A percentile compares a stretch with the other conserved stretches of the same genome.
Evolutionary conservation across 2,797 vertebrate genomes (phyloP).

Genomic region (Sebastes jordani): DNA sequence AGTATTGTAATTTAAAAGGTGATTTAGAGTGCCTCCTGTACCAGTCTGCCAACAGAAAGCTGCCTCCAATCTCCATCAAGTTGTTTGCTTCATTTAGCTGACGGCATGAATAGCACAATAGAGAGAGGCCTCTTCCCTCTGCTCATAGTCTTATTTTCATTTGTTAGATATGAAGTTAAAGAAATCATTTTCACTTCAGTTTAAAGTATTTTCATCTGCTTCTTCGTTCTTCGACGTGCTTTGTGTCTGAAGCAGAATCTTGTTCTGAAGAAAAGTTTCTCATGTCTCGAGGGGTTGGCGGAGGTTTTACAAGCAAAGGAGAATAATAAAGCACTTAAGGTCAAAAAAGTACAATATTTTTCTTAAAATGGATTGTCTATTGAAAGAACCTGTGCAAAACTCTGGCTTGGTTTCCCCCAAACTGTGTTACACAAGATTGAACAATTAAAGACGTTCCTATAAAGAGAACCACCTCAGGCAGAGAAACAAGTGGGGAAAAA

Average conservation of each 20-base stretch:
- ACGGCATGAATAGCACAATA: constrained; percentile 20
- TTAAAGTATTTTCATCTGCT: constrained; percentile 23
- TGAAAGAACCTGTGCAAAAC: constrained; percentile 10
- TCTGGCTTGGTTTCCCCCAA: constrained; percentile 8
- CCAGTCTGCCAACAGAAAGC: constrained; percentile 1
- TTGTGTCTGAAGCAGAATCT: constrained; percentile 18
- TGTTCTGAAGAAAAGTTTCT: constrained; percentile 23
- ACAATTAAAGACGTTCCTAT: constrained; percentile 8
- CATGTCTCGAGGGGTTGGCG: constrained; percentile 22
- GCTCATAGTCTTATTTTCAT: constrained; percentile 9
- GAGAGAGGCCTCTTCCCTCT: not conserved
- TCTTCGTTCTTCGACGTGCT: not conserved
- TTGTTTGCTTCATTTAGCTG: constrained; percentile 21
- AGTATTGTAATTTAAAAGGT: constrained; percentile 4
- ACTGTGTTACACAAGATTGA: not conserved
- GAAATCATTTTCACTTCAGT: constrained; percentile 13
- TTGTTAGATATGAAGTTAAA: constrained; percentile 17
- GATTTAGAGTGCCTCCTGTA: not conserved
- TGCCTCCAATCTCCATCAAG: constrained; percentile 53
- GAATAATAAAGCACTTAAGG: constrained; percentile 25
- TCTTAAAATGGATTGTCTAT: constrained; percentile 7
- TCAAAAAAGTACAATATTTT: constrained; percentile 41
- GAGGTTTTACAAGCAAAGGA: constrained; percentile 34
- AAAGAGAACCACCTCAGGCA: constrained; percentile 25
- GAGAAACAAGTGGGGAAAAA: constrained; percentile 44